Evolutionary conservation across 2,797 vertebrate genomes (phyloP).

Genomic region (Lutjanus argentimaculatus): DNA sequence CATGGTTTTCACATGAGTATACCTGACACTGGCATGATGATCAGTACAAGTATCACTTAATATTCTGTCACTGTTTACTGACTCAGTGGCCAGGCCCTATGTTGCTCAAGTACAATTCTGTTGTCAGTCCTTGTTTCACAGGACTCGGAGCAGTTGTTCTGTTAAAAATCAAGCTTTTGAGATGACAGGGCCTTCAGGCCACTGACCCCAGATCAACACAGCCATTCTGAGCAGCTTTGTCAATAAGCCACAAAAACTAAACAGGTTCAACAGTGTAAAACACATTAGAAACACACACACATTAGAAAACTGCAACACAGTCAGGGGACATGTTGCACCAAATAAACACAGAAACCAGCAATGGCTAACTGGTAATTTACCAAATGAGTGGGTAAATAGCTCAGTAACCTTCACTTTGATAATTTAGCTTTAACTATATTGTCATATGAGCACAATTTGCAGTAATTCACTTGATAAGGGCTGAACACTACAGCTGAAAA

Average conservation of each 20-base stretch:
- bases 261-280: slow-evolving; percentile 31
- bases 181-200: slow-evolving; percentile 9
- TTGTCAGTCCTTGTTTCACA: not conserved
- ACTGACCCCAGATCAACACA: slow-evolving; percentile 39
- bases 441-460: not conserved
- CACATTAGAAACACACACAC: not conserved
- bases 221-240: slow-evolving; percentile 44
- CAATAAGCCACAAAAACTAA: slow-evolving; percentile 49
- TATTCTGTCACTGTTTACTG: not conserved
- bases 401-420: not conserved
- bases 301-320: slow-evolving; percentile 19
- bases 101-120: not conserved
- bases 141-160: not conserved
- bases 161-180: slow-evolving; percentile 20
- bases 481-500: not conserved
- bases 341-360: not conserved
- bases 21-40: not conserved
- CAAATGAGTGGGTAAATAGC: too few relatives aligned
- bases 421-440: not conserved
- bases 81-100: not conserved
- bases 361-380: not conserved
- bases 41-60: not conserved
- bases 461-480: not conserved
- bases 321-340: not conserved
- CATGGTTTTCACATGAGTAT: not conserved